Conservation (phyloP, 2,888 invertebrate species). For the Rhaphigaster nebulosa region DNA sequence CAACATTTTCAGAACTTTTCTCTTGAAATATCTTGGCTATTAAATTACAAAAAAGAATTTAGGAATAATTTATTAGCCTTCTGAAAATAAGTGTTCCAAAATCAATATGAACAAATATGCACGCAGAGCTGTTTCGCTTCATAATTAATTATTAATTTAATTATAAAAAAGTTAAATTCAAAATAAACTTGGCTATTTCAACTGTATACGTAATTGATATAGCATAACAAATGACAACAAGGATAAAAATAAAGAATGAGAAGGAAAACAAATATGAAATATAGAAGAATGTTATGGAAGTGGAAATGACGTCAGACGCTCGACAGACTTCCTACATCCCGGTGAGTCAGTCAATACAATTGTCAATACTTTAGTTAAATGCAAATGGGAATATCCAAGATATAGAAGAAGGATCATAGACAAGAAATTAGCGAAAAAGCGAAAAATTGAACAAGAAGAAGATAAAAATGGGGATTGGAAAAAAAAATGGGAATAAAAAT, state of each 20-base stretch:
- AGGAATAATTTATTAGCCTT: background rate
- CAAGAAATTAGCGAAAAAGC: too few relatives aligned
- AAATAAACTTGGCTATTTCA: background rate
- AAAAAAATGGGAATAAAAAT: too few relatives aligned
- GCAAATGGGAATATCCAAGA: background rate
- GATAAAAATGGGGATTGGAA: too few relatives aligned
- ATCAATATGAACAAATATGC: background rate
- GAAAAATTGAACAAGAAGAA: too few relatives aligned
- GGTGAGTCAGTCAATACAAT: background rate
- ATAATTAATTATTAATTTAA: too few relatives aligned
- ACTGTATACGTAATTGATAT: background rate
- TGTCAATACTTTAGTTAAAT: background rate
- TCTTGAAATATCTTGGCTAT: background rate
- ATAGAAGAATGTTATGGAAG: background rate
- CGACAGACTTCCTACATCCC: background rate
- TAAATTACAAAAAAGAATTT: background rate
- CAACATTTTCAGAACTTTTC: too few relatives aligned
- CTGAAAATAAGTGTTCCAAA: background rate
- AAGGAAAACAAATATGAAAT: background rate
- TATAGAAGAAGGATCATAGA: too few relatives aligned
- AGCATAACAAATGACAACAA: background rate
- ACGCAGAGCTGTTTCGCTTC: too few relatives aligned
- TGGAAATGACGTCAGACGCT: constrained; percentile 30
- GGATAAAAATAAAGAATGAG: background rate
- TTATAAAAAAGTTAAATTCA: too few relatives aligned